Evolutionary conservation across 2,797 vertebrate species (phyloP), one percentile per base, ranked within the genome.

Genomic region (Varecia variegata): DNA sequence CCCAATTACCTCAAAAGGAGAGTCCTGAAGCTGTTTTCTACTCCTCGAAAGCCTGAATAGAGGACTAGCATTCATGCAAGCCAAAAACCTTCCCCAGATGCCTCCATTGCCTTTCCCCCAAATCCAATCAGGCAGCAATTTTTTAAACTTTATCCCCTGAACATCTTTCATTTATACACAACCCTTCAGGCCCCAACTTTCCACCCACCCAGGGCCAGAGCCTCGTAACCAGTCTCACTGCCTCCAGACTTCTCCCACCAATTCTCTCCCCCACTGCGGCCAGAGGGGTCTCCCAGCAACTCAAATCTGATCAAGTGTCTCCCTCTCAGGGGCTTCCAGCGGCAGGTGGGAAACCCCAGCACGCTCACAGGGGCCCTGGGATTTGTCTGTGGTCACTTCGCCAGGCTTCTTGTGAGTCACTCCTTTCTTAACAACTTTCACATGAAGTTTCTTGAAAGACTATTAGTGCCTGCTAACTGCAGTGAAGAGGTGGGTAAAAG

Each of bases 121-220:
- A 90, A 74, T 94, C 43, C 50, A 82, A 81, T 2, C 3, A 4
- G 50, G 7, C 56, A 90, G 21, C 47, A 40, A 85, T 58, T 65
- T 90, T 76, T 97, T 97, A 74, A 32, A 86, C 27, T 84, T 85
- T 95, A 54, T 73, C 17, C 25, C 38, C 47, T 70, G 40, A 83
- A 73, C 18, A 65, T 18, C 71, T 94, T 65, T 73, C 54, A 32
- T 40, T 65, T 84, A 47, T 70, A 58, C 8, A 62, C 52, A 80
- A 81, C 4, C 2, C 32, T 85, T 92, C 35, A 54, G 65, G 25
- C 15, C 14, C 35, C 52, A 56, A 15, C 43, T 74, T 81, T 65
- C 81, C 38, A 38, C 52, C 77, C 23, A 32, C 20, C 30, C 11
- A n/a, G 23, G 58, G 23, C 50, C 58, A 77, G 50, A 74, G 77